phyloP scores from a whole-genome alignment of 2,888 invertebrate species.

The Pteria penguin region DNA sequence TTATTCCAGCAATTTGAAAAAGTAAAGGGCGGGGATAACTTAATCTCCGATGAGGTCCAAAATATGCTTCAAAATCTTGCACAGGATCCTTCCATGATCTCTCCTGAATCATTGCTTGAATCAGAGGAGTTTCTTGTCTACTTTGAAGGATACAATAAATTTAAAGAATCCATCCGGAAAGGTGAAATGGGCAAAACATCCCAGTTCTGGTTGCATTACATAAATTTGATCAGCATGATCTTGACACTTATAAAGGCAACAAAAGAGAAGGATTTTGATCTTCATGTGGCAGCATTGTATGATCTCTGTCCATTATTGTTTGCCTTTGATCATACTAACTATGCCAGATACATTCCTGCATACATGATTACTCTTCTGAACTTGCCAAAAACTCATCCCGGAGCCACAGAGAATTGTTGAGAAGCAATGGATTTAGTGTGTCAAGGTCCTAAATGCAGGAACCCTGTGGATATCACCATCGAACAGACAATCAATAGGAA shows the following conservation, averaged over 20 bases:
- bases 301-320: constrained; percentile 44
- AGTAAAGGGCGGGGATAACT: background rate
- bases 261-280: constrained; percentile 45
- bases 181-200: constrained; percentile 36
- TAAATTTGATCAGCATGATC: constrained; percentile 31
- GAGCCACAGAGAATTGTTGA: constrained; percentile 34
- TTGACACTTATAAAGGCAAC: constrained; percentile 41
- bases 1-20: no score
- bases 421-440: constrained; percentile 43
- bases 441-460: no score
- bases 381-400: constrained; percentile 36
- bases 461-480: no score
- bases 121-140: constrained; percentile 5
- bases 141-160: constrained; percentile 21
- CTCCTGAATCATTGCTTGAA: background rate
- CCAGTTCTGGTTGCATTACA: constrained; percentile 47
- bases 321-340: constrained; percentile 42
- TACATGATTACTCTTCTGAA: constrained; percentile 38
- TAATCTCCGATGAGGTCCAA: background rate
- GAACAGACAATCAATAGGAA: no score
- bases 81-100: constrained; percentile 5
- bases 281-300: constrained; percentile 34
- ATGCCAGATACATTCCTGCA: constrained; percentile 43
- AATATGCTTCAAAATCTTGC: background rate
- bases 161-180: constrained; percentile 27